Percentiles rank a stretch among this genome's conserved stretches.
Conservation (phyloP, 2,797 vertebrate genomes). For the Oreochromis mossambicus region DNA sequence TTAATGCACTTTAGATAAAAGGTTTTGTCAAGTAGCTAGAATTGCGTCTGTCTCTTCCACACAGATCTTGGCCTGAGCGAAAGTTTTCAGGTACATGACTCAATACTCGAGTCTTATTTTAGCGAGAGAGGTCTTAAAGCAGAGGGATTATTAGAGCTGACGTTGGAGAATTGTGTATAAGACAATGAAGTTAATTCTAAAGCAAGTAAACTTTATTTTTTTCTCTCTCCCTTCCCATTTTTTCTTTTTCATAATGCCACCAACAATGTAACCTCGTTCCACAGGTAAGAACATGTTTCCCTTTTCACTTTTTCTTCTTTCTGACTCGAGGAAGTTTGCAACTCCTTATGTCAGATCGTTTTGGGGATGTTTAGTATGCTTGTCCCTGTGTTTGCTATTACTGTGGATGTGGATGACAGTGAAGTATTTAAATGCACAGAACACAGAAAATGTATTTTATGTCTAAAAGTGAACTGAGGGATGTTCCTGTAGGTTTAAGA, state of each 20-base stretch:
- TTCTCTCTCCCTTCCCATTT: neutral
- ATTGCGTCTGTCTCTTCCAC: neutral
- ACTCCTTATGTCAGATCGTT: neutral
- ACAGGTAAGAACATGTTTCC: conserved; percentile 51
- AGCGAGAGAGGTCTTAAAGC: neutral
- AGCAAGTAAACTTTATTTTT: conserved; percentile 20
- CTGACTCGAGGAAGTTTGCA: neutral
- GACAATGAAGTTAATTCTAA: neutral
- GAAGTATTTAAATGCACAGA: neutral
- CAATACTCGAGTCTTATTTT: neutral
- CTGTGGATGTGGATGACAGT: neutral
- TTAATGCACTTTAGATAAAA: neutral
- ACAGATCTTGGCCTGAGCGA: neutral
- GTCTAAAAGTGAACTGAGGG: neutral
- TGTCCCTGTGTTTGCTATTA: neutral
- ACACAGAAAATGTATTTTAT: neutral
- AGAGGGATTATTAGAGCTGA: neutral
- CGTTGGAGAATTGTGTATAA: conserved; percentile 3
- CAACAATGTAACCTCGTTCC: neutral
- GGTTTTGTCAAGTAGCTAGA: neutral
- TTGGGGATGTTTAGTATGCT: neutral
- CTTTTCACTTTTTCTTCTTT: neutral
- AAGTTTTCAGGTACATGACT: neutral
- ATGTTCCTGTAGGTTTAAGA: neutral
- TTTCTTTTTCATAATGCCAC: conserved; percentile 5